A percentile compares a stretch with the other conserved stretches of the same genome.
phyloP scores from a whole-genome alignment of 2,888 invertebrate species.

The Dasysyrphus albostriatus region DNA sequence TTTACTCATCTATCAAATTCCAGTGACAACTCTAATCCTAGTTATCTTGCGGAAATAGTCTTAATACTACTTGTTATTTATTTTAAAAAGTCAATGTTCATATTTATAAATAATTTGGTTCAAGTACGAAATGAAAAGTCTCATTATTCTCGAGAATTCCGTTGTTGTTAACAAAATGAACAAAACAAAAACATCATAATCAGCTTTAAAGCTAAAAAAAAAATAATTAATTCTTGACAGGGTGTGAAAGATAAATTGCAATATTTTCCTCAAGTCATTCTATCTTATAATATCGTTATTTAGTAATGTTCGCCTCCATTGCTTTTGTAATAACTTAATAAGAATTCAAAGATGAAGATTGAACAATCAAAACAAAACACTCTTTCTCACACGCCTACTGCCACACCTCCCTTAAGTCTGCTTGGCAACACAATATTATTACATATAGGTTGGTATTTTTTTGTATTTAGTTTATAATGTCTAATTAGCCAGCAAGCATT shows the following conservation, averaged over 20 bases:
- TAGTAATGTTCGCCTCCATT: not conserved
- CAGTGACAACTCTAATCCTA: not conserved
- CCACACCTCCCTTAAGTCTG: conserved; percentile 32
- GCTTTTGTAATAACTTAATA: conserved; percentile 1
- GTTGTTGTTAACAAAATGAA: not conserved
- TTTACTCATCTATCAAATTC: not conserved
- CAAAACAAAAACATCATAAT: not conserved
- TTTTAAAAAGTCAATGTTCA: not conserved
- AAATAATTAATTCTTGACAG: conserved; percentile 5
- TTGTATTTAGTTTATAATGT: conserved; percentile 23
- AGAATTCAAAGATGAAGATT: conserved; percentile 8
- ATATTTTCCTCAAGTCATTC: conserved; percentile 2
- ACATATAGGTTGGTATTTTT: not conserved
- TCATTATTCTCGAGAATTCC: not conserved
- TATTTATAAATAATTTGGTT: conserved; percentile 5
- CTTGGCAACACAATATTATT: conserved; percentile 37
- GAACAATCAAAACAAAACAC: conserved; percentile 12
- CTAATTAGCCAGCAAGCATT: conserved; percentile 39
- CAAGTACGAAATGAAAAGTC: not conserved
- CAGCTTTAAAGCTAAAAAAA: not conserved
- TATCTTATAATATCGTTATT: not conserved
- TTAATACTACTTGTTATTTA: not conserved
- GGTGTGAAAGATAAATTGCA: conserved; percentile 17
- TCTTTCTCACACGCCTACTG: conserved; percentile 29
- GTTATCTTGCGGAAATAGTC: not conserved